Base-by-base conservation (phyloP, 2,113 vertebrate species). In the Cygnus atratus region DNA sequence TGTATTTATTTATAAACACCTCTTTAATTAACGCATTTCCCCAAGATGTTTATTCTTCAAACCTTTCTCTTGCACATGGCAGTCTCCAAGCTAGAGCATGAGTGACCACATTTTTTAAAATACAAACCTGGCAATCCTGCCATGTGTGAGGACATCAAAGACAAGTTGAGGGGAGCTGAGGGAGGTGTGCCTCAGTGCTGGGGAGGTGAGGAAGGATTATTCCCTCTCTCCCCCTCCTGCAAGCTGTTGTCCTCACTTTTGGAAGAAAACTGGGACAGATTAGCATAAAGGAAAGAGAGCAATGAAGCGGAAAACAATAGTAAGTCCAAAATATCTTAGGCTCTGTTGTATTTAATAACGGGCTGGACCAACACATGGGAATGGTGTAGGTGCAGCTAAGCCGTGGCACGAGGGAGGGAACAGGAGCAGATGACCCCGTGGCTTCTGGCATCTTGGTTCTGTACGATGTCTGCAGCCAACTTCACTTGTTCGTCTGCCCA, bases 231-330 rank as follows among this genome's bases (percentile, higher is more conserved):
- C 74, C 22, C 78, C 93, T 96, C 44, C 37, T 87, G 83, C 93
- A 97, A 96, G 95, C 95, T 96, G 95, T 96, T 96, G 70, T 87
- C 71, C 62, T 95, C 92, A 62, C 93, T 89, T 94, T 89, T 59
- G 44, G 91, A 90, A 75, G 76, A 92, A 93, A 97, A 93, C 80
- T 97, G 70, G 95, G 92, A 50, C 96, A 92, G 84, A 97, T 95
- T 96, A 94, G 80, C 95, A 97, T 96, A 91, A 90, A 95, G 24
- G 21, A 41, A 88, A 81, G 73, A 75, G 18, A 92, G 77, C 24
- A 92, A 26, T 92, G 92, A 90, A 73, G 14, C 39, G 81, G 41
- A 84, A 94, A 96, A 84, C 93, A 96, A 90, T 93, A 88, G 58
- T 84, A 62, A 15, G 44, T 84, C 13, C 33, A 44, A 61, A 88